Conservation (phyloP, 2,797 vertebrate genomes). For the Acanthornis magna region DNA sequence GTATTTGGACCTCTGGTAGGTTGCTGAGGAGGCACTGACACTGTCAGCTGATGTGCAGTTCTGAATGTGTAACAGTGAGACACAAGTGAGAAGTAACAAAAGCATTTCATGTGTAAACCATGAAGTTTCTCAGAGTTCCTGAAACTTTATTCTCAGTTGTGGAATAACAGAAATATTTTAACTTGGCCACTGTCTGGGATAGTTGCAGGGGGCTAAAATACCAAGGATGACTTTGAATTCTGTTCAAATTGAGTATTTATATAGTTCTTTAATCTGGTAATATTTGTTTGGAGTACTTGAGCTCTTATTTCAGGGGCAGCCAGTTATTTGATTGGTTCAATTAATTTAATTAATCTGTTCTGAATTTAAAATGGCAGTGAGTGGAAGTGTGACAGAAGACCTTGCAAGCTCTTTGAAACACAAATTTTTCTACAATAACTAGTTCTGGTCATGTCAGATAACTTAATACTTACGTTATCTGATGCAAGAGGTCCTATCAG, state of each 20-base stretch:
- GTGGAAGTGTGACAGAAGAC: background rate
- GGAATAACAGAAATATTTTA: background rate
- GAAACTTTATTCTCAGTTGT: background rate
- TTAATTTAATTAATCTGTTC: background rate
- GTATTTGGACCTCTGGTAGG: slow-evolving; percentile 17
- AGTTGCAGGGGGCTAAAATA: background rate
- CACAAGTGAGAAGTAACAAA: background rate
- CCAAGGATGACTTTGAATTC: background rate
- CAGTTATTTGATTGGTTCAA: background rate
- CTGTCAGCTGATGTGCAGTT: background rate
- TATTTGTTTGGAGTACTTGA: background rate
- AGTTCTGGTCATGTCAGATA: background rate
- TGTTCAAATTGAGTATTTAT: background rate
- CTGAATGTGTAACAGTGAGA: background rate
- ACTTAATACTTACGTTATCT: background rate
- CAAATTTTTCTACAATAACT: background rate
- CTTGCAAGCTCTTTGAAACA: background rate
- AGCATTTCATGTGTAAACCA: slow-evolving; percentile 8
- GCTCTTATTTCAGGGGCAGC: background rate
- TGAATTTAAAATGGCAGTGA: background rate
- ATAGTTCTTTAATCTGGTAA: background rate
- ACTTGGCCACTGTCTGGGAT: background rate
- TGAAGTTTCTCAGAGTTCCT: slow-evolving; percentile 13
- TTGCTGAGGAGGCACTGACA: slow-evolving; percentile 3
- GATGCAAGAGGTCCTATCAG: background rate